A percentile compares a stretch with the other conserved stretches of the same genome.
Evolutionary conservation across 2,113 vertebrate species (phyloP).

Genomic region (Spilogale gracilis): DNA sequence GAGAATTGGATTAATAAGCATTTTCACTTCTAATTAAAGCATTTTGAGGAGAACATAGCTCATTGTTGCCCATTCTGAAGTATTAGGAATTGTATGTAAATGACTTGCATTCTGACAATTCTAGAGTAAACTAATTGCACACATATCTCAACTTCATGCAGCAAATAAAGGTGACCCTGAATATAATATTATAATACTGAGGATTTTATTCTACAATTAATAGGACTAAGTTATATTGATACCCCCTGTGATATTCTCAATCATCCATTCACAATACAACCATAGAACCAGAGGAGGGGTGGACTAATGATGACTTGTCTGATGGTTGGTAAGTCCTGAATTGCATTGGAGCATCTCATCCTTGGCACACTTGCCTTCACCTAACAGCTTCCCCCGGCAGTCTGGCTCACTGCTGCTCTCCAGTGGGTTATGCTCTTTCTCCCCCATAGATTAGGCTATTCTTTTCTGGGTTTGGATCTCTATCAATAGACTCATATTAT

Average conservation of each 20-base stretch:
- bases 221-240: neutral
- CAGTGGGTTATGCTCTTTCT: neutral
- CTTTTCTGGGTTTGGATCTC: neutral
- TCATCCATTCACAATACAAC: neutral
- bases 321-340: neutral
- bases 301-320: neutral
- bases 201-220: neutral
- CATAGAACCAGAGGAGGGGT: neutral
- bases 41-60: conserved; percentile 7
- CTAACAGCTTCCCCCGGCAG: neutral
- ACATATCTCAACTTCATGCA: neutral
- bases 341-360: neutral
- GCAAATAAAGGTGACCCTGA: neutral
- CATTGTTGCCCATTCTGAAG: neutral
- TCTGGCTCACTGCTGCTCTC: neutral
- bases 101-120: neutral
- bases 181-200: neutral
- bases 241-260: neutral
- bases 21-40: conserved; percentile 22
- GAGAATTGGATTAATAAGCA: neutral
- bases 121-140: neutral
- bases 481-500: neutral
- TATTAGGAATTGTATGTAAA: neutral
- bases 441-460: neutral
- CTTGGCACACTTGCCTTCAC: neutral